Conservation (phyloP, 2,888 invertebrate species). For the Acanthosoma haemorrhoidale region DNA sequence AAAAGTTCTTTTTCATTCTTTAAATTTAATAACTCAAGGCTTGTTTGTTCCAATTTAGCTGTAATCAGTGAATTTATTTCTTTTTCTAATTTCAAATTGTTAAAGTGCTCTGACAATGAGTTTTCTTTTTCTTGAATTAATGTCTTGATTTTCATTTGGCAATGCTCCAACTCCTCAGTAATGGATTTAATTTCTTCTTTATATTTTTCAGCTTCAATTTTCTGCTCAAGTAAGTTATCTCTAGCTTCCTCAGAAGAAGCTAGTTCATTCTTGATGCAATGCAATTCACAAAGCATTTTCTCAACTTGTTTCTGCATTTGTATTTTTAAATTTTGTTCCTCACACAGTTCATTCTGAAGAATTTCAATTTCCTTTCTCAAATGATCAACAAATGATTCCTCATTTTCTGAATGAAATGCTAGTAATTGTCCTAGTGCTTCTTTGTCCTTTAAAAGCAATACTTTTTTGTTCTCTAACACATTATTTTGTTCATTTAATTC, state of each 20-base stretch:
- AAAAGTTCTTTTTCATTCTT: neutral
- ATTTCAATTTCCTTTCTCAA: neutral
- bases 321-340: neutral
- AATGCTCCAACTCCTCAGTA: neutral
- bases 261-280: neutral
- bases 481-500: neutral
- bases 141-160: neutral
- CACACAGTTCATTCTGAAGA: neutral
- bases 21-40: neutral
- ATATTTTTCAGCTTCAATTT: neutral
- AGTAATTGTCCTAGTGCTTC: neutral
- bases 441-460: neutral
- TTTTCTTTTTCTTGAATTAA: constrained; percentile 10
- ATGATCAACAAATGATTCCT: neutral
- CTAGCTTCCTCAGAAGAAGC: neutral
- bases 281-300: neutral
- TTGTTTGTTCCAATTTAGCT: neutral
- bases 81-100: constrained; percentile 19
- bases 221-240: neutral
- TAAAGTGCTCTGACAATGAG: neutral
- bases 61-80: neutral
- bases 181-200: constrained; percentile 1
- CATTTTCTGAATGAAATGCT: neutral
- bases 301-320: neutral
- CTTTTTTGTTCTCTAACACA: neutral